Conservation (phyloP, 2,113 vertebrate species). For the Cephalopterus ornatus region DNA sequence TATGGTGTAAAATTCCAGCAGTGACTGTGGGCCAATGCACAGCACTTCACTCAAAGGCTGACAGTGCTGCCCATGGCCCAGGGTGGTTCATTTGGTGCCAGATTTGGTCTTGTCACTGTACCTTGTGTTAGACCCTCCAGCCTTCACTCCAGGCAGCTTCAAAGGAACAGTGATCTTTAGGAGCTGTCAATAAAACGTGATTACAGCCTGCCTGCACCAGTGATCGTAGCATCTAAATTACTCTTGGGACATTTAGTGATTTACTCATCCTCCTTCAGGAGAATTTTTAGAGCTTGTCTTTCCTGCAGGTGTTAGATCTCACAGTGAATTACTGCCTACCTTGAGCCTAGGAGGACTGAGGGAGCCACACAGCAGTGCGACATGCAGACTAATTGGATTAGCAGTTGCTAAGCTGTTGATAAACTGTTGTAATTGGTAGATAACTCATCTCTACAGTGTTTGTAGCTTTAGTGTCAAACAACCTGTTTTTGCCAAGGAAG, state of each 20-base stretch:
- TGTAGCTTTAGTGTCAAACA: background rate
- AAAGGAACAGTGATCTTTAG: conserved; percentile 16
- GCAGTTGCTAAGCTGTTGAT: background rate
- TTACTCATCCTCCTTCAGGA: background rate
- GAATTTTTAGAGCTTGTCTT: background rate
- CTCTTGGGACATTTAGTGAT: conserved; percentile 11
- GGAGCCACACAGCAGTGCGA: background rate
- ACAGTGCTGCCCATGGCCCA: background rate
- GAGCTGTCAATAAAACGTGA: conserved; percentile 30
- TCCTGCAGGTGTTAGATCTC: background rate
- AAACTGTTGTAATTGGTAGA: background rate
- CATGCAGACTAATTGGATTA: conserved; percentile 10
- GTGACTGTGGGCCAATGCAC: background rate
- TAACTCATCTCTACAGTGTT: background rate
- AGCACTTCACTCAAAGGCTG: background rate
- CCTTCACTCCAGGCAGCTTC: background rate
- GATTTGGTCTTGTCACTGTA: background rate
- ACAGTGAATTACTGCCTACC: background rate
- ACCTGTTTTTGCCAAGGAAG: background rate
- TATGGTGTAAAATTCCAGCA: background rate
- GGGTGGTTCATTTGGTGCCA: background rate
- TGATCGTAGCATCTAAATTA: conserved; percentile 19
- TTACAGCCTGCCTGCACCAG: conserved; percentile 10
- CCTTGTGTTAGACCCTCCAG: background rate
- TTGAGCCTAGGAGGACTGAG: background rate